phyloP scores from a whole-genome alignment of 1,140 invertebrate species.

The Eupristina koningsbergeri region DNA sequence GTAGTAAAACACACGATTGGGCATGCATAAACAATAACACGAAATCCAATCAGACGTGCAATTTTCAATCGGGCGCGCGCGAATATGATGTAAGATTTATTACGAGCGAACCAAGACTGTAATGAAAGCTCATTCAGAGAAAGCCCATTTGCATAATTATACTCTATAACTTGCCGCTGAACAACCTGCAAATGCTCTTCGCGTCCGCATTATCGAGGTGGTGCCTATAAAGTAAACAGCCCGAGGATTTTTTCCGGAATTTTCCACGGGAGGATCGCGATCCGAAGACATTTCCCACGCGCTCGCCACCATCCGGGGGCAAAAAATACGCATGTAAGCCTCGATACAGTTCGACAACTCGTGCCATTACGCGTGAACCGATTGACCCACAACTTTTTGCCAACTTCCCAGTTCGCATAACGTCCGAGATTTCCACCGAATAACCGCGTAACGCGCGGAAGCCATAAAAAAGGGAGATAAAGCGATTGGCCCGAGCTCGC shows the following conservation, averaged over 20 bases:
- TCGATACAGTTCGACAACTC: slow-evolving; percentile 2
- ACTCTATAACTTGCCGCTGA: too few species aligned
- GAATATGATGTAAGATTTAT: too few species aligned
- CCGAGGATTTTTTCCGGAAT: not conserved
- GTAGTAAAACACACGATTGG: too few species aligned
- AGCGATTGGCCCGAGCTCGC: not conserved
- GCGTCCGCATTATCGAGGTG: too few species aligned
- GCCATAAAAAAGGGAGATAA: not conserved
- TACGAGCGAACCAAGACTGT: too few species aligned
- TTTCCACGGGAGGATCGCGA: not conserved
- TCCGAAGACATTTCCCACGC: not conserved
- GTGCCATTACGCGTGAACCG: slow-evolving; percentile 1
- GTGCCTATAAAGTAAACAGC: not conserved
- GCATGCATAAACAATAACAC: too few species aligned
- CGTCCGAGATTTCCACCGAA: slow-evolving; percentile 3
- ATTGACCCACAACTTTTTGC: slow-evolving; percentile 16
- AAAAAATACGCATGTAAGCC: not conserved
- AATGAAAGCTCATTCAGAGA: too few species aligned
- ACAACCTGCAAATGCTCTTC: too few species aligned
- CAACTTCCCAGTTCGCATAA: slow-evolving; percentile 13
- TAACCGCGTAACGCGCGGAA: not conserved
- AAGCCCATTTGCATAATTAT: too few species aligned
- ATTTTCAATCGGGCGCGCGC: too few species aligned
- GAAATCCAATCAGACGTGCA: too few species aligned
- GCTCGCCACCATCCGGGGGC: not conserved